Evolutionary conservation across 1,140 invertebrate genomes (phyloP).

Genomic region (Arctopsyche grandis): DNA sequence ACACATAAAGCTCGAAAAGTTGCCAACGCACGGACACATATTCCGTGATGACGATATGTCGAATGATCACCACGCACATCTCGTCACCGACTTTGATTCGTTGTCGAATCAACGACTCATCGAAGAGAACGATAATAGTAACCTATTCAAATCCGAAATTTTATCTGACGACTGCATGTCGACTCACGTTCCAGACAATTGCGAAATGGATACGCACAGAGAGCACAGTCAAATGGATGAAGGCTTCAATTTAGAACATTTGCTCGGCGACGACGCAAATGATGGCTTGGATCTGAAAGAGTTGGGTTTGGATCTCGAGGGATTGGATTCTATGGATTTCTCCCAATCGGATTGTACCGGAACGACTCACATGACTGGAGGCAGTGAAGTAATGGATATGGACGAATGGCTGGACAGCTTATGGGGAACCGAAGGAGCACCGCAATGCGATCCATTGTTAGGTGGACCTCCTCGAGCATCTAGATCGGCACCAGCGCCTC

Average conservation of each 20-base stretch:
- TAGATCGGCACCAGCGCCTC: constrained; percentile 59
- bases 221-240: constrained; percentile 50
- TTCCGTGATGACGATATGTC: constrained; percentile 61
- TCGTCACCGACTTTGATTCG: constrained; percentile 39
- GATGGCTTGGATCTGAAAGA: constrained; percentile 63
- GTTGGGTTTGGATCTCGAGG: constrained; percentile 59
- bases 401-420: constrained; percentile 62
- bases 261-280: constrained; percentile 53
- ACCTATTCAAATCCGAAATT: constrained; percentile 47
- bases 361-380: constrained; percentile 54
- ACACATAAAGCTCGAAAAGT: constrained; percentile 21
- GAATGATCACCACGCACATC: constrained; percentile 34
- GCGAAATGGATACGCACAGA: constrained; percentile 37
- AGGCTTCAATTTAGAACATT: constrained; percentile 47
- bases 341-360: constrained; percentile 42
- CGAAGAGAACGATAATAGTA: constrained; percentile 37
- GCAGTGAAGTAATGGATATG: constrained; percentile 62
- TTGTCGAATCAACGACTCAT: constrained; percentile 36
- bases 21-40: background rate
- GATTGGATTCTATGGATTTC: constrained; percentile 54
- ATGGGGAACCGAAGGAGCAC: constrained; percentile 59
- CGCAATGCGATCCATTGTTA: constrained; percentile 64
- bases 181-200: constrained; percentile 10
- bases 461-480: constrained; percentile 60
- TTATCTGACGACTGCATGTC: constrained; percentile 16